A percentile compares a stretch with the other conserved stretches of the same genome.
phyloP scores from a whole-genome alignment of 2,888 invertebrate species.

The Alcis repandata region DNA sequence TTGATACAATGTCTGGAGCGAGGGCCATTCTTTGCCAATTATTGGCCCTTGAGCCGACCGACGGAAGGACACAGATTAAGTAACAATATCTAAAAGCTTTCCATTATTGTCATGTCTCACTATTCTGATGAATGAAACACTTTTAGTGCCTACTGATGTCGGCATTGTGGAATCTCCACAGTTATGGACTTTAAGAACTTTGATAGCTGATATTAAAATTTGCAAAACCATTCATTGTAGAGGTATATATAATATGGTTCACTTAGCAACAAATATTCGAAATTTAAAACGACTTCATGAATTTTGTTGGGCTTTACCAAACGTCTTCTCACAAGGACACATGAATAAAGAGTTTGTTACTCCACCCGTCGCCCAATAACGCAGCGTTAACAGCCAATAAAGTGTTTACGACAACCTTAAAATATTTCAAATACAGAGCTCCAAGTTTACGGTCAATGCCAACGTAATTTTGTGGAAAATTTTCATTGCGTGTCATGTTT shows the following conservation, averaged over 20 bases:
- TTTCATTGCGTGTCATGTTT: slow-evolving; percentile 33
- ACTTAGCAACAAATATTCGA: neutral
- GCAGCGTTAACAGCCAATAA: slow-evolving; percentile 31
- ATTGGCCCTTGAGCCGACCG: slow-evolving; percentile 40
- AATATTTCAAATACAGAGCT: slow-evolving; percentile 34
- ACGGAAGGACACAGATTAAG: slow-evolving; percentile 32
- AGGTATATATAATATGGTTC: neutral
- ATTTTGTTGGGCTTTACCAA: slow-evolving; percentile 3
- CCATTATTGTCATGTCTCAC: slow-evolving; percentile 37
- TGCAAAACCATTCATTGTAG: neutral
- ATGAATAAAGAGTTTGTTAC: slow-evolving; percentile 24
- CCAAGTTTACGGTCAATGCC: slow-evolving; percentile 33
- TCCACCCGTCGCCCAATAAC: slow-evolving; percentile 19
- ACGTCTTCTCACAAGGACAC: slow-evolving; percentile 24
- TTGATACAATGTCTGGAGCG: slow-evolving; percentile 45
- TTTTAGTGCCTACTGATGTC: neutral
- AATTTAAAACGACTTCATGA: neutral
- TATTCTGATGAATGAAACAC: slow-evolving; percentile 34
- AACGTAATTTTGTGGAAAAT: slow-evolving; percentile 23
- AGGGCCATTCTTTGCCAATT: slow-evolving; percentile 46
- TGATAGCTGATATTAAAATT: slow-evolving; percentile 1
- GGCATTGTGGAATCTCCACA: neutral
- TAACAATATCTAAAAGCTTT: slow-evolving; percentile 31
- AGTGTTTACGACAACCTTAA: slow-evolving; percentile 27
- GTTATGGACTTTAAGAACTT: neutral